Percentiles rank a stretch among this genome's conserved stretches.
Conservation (phyloP, 2,797 vertebrate genomes). For the Otolemur crassicaudatus region DNA sequence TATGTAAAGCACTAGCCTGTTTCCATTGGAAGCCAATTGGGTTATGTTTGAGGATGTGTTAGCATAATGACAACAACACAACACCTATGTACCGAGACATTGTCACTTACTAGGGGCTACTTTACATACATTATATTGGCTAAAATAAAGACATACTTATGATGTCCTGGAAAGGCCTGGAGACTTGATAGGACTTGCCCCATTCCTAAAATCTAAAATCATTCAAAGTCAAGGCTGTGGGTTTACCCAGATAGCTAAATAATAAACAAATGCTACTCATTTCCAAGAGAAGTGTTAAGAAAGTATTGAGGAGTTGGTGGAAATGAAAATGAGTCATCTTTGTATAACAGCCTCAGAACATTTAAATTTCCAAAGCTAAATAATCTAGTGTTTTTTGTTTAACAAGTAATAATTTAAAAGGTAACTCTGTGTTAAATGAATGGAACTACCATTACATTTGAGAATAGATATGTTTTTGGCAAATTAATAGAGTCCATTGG, state of each 20-base stretch:
- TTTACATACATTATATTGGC: neutral
- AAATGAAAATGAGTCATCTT: neutral
- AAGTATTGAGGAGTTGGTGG: neutral
- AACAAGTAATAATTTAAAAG: slow-evolving; percentile 30
- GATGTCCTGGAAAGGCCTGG: neutral
- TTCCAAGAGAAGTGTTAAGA: neutral
- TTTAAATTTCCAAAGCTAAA: slow-evolving; percentile 33
- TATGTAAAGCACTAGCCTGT: neutral
- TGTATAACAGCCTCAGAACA: neutral
- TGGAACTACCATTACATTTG: neutral
- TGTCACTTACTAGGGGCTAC: neutral
- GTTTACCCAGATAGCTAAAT: neutral
- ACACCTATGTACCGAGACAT: neutral
- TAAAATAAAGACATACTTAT: neutral
- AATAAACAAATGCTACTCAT: neutral
- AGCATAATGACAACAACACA: neutral
- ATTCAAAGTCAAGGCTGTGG: neutral
- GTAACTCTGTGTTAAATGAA: neutral
- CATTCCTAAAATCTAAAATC: neutral
- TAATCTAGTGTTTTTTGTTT: neutral
- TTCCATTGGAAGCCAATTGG: neutral
- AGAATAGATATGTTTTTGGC: neutral
- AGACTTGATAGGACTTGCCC: neutral
- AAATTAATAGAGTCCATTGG: neutral
- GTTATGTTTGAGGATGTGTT: neutral